Evolutionary conservation across 2,888 invertebrate genomes (phyloP), one percentile per base, ranked within the genome.

Genomic region (Seira sanloemensis): DNA sequence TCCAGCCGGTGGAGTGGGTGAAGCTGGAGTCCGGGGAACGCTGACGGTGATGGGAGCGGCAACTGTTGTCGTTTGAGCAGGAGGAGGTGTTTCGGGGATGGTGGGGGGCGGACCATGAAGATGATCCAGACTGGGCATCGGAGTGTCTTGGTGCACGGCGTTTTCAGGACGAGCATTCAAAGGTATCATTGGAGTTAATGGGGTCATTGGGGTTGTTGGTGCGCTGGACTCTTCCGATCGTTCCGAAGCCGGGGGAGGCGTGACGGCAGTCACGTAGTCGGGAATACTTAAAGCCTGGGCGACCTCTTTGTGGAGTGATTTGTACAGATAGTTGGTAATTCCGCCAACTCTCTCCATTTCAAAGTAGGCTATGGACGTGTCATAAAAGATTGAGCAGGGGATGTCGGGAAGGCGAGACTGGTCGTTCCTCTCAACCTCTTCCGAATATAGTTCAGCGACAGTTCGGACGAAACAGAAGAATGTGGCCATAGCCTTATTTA

Each of bases 311-410:
- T 93, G 91, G 88, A 93, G 91, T 0, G 93, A 93, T 90, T 94
- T 93, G 58, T 94, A 94, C 0, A 95, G 91, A 90, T 95, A 94
- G 0, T 94, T 94, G 65, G 94, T 91, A 0, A 95, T 93, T 2
- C 95, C 95, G 1, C 95, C 95, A 69, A 95, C 92, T 73, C 95
- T 92, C 89, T 95, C 94, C 2, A 94, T 93, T 80, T 94, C 94
- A 90, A 93, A 93, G 90, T 94, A 95, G 89, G 94, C 94, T 65
- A 95, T 91, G 54, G 93, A 93, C 1, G 94, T 94, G 86, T 94
- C 94, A 88, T 94, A 94, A 90, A 94, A 95, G 9, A 93, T 93
- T 87, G 93, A 93, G 83, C 91, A 89, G 19, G 92, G 92, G 83
- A 93, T 90, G 87, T 84, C 83, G 0, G 88, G 88, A 19, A 78